phyloP scores from a whole-genome alignment of 2,888 invertebrate genomes.

The Elegia similella region DNA sequence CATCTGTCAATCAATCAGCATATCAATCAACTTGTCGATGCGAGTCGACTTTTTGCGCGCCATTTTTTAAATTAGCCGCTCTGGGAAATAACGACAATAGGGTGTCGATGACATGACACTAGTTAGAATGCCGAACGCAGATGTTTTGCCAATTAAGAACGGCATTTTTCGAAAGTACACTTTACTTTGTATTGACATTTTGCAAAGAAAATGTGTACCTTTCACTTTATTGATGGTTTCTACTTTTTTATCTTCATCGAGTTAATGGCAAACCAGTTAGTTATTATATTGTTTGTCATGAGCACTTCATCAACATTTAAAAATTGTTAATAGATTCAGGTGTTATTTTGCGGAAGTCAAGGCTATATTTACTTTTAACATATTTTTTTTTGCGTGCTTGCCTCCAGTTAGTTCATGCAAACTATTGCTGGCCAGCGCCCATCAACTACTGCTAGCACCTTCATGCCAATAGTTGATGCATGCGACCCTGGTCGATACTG shows the following conservation, averaged over 20 bases:
- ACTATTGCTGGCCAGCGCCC: too few relatives aligned
- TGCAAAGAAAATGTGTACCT: background rate
- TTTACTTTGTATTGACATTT: background rate
- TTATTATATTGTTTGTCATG: too few relatives aligned
- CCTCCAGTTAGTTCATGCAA: too few relatives aligned
- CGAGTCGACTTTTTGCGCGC: constrained; percentile 19
- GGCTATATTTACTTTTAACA: too few relatives aligned
- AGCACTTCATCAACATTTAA: too few relatives aligned
- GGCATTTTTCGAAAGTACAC: background rate
- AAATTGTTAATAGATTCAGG: too few relatives aligned
- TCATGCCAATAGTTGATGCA: too few relatives aligned
- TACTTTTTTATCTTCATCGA: background rate
- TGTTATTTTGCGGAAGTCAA: too few relatives aligned
- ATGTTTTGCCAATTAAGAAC: constrained; percentile 12
- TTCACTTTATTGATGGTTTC: background rate
- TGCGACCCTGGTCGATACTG: too few relatives aligned
- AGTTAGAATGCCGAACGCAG: background rate
- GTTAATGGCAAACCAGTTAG: background rate
- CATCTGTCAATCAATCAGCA: constrained; percentile 60
- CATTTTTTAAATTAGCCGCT: constrained; percentile 13
- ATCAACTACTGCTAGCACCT: too few relatives aligned
- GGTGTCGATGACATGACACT: constrained; percentile 11
- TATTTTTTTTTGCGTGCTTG: too few relatives aligned
- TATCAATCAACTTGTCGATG: constrained; percentile 49
- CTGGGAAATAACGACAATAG: constrained; percentile 13